Conservation (phyloP, 2,888 invertebrate genomes). For the Drosophila vallismaia region DNA sequence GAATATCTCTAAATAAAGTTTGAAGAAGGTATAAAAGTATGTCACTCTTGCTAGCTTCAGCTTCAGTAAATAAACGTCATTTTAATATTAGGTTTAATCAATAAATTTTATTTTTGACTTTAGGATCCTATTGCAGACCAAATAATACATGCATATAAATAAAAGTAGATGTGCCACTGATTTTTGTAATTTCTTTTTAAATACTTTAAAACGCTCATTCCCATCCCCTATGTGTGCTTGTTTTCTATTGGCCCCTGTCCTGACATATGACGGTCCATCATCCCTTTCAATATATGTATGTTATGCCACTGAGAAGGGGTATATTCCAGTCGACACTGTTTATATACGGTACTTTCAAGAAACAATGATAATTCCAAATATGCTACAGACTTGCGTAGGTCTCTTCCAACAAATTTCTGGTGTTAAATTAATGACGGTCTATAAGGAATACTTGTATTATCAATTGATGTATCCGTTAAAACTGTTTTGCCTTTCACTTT, state of each 20-base stretch:
- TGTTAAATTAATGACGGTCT: no score
- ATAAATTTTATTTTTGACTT: not conserved
- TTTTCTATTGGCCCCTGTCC: not conserved
- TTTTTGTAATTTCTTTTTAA: not conserved
- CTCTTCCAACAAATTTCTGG: no score
- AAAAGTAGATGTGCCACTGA: not conserved
- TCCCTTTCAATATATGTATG: not conserved
- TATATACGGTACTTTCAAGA: not conserved
- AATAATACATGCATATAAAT: not conserved
- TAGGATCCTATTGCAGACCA: not conserved
- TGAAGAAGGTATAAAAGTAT: no score
- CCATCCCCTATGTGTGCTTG: not conserved
- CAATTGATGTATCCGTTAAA: no score
- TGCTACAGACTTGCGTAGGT: not conserved
- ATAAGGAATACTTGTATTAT: no score
- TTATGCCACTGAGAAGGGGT: not conserved
- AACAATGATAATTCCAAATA: not conserved
- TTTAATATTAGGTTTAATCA: no score
- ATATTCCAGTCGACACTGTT: not conserved
- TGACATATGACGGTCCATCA: conserved; percentile 2
- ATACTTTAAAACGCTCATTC: not conserved
- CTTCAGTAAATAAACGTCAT: no score
- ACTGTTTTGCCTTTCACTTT: no score
- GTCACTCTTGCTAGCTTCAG: no score
- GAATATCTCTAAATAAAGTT: no score